Percentiles rank a stretch among this genome's conserved stretches.
Evolutionary conservation across 2,888 invertebrate genomes (phyloP).

Genomic region (Ophioninae sp.): DNA sequence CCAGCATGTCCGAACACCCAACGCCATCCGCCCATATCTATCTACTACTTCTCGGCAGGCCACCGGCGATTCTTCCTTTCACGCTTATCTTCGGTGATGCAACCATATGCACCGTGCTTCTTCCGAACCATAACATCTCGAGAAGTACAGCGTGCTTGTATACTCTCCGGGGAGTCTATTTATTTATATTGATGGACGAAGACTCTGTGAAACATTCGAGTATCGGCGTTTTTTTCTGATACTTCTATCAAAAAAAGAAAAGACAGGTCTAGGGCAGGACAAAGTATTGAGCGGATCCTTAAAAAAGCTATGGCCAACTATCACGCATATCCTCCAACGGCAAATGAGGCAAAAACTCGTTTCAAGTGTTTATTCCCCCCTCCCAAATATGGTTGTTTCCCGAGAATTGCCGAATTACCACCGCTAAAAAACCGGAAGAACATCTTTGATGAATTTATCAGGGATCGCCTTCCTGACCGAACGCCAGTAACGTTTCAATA

Average conservation of each 20-base stretch:
- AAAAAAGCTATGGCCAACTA: too few species aligned
- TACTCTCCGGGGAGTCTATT: background rate
- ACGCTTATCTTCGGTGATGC: background rate
- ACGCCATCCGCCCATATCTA: background rate
- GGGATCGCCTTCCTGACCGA: background rate
- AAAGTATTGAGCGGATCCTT: too few species aligned
- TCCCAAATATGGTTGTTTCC: too few species aligned
- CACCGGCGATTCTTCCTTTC: background rate
- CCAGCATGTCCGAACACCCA: slow-evolving; percentile 5
- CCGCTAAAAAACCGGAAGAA: background rate
- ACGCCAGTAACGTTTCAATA: background rate
- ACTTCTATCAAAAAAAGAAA: background rate
- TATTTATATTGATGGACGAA: background rate
- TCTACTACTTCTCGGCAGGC: background rate
- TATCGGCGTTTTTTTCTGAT: background rate
- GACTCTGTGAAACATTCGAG: background rate
- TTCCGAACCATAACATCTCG: background rate
- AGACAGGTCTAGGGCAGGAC: background rate
- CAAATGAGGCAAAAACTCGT: too few species aligned
- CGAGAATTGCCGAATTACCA: background rate
- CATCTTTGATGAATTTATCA: background rate
- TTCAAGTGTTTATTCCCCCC: too few species aligned
- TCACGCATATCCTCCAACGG: too few species aligned
- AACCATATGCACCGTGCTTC: background rate
- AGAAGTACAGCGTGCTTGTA: background rate